phyloP scores from a whole-genome alignment of 2,888 invertebrate species.

The Anarsia innoxiella region DNA sequence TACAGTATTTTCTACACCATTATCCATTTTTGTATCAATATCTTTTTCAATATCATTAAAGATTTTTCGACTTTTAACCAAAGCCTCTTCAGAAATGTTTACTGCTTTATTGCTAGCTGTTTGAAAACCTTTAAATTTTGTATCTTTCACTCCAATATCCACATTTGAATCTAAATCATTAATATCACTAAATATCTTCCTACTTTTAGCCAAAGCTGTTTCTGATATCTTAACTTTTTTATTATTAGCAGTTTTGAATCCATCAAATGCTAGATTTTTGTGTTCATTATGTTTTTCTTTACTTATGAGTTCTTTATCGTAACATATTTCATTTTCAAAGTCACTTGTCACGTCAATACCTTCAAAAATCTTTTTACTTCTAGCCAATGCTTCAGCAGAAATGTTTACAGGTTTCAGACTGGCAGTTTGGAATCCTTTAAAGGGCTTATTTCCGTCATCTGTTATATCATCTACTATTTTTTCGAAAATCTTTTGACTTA shows the following conservation, averaged over 20 bases:
- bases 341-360: constrained; percentile 25
- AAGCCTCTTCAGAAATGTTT: constrained; percentile 28
- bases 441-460: constrained; percentile 1
- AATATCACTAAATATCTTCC: constrained; percentile 26
- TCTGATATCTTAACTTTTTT: constrained; percentile 29
- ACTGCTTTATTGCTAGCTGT: constrained; percentile 42
- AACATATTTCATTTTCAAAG: constrained; percentile 15
- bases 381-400: constrained; percentile 31
- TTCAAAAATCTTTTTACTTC: constrained; percentile 36
- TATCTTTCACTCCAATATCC: background rate
- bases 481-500: constrained; percentile 23
- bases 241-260: constrained; percentile 21
- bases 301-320: background rate
- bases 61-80: constrained; percentile 24
- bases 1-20: background rate
- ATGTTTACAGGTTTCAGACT: constrained; percentile 26
- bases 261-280: constrained; percentile 3
- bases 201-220: constrained; percentile 26
- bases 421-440: constrained; percentile 26
- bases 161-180: constrained; percentile 7
- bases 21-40: constrained; percentile 1
- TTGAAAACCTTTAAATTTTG: constrained; percentile 32
- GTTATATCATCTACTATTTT: background rate
- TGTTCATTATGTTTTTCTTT: constrained; percentile 26
- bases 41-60: constrained; percentile 25